Percentiles rank a stretch among this genome's conserved stretches.
phyloP scores from a whole-genome alignment of 1,140 invertebrate species.

The Caerostris darwini region DNA sequence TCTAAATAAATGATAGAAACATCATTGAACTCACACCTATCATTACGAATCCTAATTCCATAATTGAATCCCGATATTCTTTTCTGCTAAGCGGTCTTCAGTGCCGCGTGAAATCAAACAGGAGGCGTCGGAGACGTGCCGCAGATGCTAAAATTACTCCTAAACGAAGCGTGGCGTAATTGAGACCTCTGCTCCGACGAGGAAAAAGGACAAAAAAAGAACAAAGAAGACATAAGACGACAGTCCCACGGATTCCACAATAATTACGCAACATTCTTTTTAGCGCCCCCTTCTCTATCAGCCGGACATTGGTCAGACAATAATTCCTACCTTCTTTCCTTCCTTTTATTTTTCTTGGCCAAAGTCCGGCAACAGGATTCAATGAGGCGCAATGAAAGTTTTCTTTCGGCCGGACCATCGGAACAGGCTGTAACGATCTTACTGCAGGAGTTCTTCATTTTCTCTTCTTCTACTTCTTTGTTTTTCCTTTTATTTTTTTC shows the following conservation, averaged over 20 bases:
- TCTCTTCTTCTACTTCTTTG: neutral
- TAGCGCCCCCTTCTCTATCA: neutral
- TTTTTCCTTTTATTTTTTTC: neutral
- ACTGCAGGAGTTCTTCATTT: too few relatives aligned
- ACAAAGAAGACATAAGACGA: neutral
- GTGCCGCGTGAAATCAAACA: neutral
- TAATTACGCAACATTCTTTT: constrained; percentile 30
- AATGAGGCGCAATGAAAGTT: constrained; percentile 51
- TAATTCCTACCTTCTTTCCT: neutral
- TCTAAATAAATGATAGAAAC: neutral
- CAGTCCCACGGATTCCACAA: neutral
- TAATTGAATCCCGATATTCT: constrained; percentile 28
- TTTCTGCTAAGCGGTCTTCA: neutral
- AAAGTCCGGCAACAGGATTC: constrained; percentile 46
- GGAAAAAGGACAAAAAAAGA: neutral
- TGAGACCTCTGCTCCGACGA: neutral
- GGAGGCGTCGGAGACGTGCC: neutral
- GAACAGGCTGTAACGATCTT: constrained; percentile 20
- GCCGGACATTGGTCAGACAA: constrained; percentile 24
- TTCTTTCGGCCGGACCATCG: neutral
- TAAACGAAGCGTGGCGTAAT: constrained; percentile 19
- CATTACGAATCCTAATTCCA: neutral
- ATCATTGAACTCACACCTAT: neutral
- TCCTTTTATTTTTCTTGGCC: constrained; percentile 11
- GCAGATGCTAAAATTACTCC: constrained; percentile 2